Evolutionary conservation across 2,797 vertebrate genomes (phyloP).

Genomic region (Periophthalmus magnuspinnatus): DNA sequence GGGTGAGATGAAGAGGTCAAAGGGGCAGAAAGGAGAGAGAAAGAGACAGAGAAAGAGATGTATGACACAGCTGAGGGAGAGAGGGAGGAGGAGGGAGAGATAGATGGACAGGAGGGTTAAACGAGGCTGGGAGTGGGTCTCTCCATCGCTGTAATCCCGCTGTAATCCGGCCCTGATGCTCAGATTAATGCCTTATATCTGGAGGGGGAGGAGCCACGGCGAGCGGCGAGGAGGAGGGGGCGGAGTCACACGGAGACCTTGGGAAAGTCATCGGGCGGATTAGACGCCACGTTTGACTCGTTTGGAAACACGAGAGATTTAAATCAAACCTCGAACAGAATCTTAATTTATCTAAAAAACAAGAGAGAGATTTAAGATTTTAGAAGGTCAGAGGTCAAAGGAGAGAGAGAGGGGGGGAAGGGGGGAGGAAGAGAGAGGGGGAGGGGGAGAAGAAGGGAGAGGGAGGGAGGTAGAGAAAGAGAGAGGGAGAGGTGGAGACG

Average conservation of each 20-base stretch:
- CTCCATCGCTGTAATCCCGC: constrained; percentile 81
- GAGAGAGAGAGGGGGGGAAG: no score
- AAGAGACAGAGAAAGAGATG: no score
- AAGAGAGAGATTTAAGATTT: no score
- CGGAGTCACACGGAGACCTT: constrained; percentile 21
- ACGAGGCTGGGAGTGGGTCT: constrained; percentile 53
- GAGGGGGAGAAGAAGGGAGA: no score
- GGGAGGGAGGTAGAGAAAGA: no score
- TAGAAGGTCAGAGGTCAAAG: no score
- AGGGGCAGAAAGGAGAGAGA: no score
- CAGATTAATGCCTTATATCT: constrained; percentile 78
- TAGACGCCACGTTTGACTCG: constrained; percentile 14
- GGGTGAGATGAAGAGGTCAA: no score
- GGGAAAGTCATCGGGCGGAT: constrained; percentile 32
- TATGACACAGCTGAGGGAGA: no score
- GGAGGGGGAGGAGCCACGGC: constrained; percentile 32
- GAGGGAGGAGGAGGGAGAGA: constrained; percentile 35
- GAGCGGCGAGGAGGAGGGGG: constrained; percentile 40
- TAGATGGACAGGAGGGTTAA: constrained; percentile 25
- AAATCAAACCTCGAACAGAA: not conserved
- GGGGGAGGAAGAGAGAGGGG: no score
- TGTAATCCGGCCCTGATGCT: constrained; percentile 83
- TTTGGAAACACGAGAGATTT: constrained; percentile 6
- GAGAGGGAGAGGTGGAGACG: no score
- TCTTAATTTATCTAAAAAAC: no score